phyloP scores from a whole-genome alignment of 2,797 vertebrate species.

The Tenualosa ilisha region DNA sequence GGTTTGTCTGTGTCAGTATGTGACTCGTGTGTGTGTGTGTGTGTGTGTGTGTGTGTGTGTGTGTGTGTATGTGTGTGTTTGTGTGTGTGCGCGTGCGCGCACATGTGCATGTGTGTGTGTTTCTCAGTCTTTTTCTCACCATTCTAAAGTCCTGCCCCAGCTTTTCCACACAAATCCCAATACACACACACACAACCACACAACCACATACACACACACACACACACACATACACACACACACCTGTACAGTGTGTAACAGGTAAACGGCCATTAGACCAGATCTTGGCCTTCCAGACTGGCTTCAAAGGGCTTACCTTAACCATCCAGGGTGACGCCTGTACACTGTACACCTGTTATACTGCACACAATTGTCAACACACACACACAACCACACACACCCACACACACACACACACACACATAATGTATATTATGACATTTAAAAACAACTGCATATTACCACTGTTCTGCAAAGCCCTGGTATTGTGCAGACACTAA shows the following conservation, averaged over 20 bases:
- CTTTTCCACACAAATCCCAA: not conserved
- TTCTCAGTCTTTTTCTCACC: no score
- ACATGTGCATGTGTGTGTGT: not conserved
- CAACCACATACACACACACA: not conserved
- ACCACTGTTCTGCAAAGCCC: no score
- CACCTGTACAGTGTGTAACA: constrained; percentile 43
- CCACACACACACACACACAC: not conserved
- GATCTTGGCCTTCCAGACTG: constrained; percentile 35
- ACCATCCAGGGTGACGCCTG: not conserved
- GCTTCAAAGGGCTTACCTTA: constrained; percentile 40
- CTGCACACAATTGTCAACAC: not conserved
- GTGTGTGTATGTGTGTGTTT: no score
- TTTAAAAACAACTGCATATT: not conserved
- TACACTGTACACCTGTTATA: not conserved
- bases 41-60: no score
- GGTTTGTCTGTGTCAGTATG: not conserved
- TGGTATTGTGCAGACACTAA: no score
- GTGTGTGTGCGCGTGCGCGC: no score
- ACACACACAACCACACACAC: not conserved
- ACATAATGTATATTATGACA: not conserved
- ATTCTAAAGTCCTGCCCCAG: no score
- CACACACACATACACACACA: constrained; percentile 18
- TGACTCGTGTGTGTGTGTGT: no score
- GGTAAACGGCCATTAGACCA: constrained; percentile 53
- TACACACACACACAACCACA: not conserved